Evolutionary conservation across 1,140 invertebrate genomes (phyloP).

Genomic region (Zaprionus tsacasi): DNA sequence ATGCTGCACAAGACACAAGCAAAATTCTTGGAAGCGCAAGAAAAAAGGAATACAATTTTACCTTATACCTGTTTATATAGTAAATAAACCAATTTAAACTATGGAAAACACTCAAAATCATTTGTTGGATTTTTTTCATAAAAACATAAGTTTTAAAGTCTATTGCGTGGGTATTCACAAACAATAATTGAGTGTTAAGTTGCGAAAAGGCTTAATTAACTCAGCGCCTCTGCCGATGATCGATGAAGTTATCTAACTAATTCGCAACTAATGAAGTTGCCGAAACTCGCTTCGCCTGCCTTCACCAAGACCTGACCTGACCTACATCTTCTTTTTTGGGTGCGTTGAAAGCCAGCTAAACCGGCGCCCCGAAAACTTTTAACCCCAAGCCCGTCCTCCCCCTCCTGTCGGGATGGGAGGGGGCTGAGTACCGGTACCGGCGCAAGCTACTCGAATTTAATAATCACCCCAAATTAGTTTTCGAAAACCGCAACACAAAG

Average conservation of each 20-base stretch:
- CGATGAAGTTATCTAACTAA: constrained; percentile 62
- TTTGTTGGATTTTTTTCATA: not conserved
- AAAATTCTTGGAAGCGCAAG: constrained; percentile 2
- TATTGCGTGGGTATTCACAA: not conserved
- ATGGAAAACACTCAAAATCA: too few relatives aligned
- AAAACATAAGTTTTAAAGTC: not conserved
- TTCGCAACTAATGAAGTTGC: constrained; percentile 68
- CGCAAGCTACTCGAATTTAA: constrained; percentile 60
- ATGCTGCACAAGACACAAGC: constrained; percentile 9
- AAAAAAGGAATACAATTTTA: not conserved
- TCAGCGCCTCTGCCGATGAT: constrained; percentile 25
- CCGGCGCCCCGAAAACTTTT: constrained; percentile 36
- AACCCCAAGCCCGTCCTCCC: not conserved
- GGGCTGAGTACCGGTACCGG: too few relatives aligned
- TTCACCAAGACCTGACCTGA: constrained; percentile 22
- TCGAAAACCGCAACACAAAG: constrained; percentile 72
- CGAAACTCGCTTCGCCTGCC: not conserved
- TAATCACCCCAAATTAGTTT: constrained; percentile 82
- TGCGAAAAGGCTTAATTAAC: constrained; percentile 48
- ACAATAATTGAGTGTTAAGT: constrained; percentile 21
- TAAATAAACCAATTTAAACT: too few relatives aligned
- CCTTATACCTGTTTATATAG: not conserved
- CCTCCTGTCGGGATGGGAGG: not conserved
- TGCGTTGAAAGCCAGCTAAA: constrained; percentile 34
- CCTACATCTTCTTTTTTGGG: constrained; percentile 36